Conservation (phyloP, 1,140 invertebrate genomes). For the Cotesia typhae region DNA sequence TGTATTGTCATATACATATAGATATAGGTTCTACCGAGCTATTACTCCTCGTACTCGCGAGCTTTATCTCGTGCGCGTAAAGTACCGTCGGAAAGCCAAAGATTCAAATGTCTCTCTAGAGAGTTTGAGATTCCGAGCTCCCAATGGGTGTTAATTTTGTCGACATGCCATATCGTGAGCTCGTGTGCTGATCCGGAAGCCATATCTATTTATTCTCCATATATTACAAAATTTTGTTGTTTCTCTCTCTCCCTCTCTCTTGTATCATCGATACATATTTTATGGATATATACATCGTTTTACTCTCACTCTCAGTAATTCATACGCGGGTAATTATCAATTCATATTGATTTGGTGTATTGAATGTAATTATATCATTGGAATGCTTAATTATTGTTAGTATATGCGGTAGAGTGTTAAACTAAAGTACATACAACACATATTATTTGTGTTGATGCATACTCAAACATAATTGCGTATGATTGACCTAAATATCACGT, state of each 20-base stretch:
- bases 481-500: constrained; percentile 47
- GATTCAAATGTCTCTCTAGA: constrained; percentile 30
- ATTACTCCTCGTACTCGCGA: constrained; percentile 27
- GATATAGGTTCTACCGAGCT: constrained; percentile 11
- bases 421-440: background rate
- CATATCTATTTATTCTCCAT: too few relatives aligned
- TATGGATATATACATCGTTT: constrained; percentile 17
- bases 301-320: constrained; percentile 3
- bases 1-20: background rate
- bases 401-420: constrained; percentile 4
- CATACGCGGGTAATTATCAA: constrained; percentile 44
- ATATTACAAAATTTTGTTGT: background rate
- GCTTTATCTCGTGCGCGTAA: constrained; percentile 31
- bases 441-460: constrained; percentile 2
- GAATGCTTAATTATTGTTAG: constrained; percentile 54
- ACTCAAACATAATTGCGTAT: constrained; percentile 28
- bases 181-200: too few relatives aligned
- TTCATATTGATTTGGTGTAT: constrained; percentile 50
- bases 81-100: constrained; percentile 30
- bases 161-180: background rate
- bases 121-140: background rate
- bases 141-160: constrained; percentile 25
- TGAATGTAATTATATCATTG: constrained; percentile 49
- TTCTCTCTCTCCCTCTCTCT: background rate
- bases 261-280: background rate